A percentile compares a stretch with the other conserved stretches of the same genome.
These are phyloP conservation scores for Oenanthe melanoleuca DNA, from an alignment of 2,113 vertebrate species.

Conservation along the genomic window DNA sequence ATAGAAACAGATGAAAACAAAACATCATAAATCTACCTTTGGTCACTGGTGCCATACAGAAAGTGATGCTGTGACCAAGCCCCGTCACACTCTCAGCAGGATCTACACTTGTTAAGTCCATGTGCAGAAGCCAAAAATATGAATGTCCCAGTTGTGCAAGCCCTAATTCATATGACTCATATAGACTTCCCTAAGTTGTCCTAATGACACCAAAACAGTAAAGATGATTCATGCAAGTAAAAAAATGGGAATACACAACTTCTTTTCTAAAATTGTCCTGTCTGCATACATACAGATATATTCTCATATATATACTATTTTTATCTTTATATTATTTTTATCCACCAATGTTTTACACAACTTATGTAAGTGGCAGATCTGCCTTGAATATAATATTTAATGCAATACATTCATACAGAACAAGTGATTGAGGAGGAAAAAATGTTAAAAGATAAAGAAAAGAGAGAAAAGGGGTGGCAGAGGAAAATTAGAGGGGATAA, in stretches of 20 bases:
- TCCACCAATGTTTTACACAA: background rate
- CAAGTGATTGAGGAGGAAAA: background rate
- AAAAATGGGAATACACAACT: background rate
- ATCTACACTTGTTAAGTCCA: background rate
- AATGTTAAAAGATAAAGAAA: background rate
- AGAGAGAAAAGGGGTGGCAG: background rate
- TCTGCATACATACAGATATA: background rate
- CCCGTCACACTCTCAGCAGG: background rate
- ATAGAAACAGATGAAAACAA: background rate
- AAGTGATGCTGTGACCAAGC: background rate
- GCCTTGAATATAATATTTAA: background rate
- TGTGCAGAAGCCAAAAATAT: constrained; percentile 10
- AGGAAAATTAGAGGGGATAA: background rate
- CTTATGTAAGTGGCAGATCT: background rate
- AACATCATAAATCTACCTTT: background rate
- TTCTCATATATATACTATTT: background rate
- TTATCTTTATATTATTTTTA: background rate
- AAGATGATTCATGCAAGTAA: constrained; percentile 26
- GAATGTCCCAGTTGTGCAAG: background rate
- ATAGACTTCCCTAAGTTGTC: constrained; percentile 14
- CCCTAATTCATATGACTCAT: constrained; percentile 20
- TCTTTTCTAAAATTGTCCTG: background rate
- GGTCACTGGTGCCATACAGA: background rate
- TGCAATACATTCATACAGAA: background rate
- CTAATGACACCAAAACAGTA: constrained; percentile 41